Evolutionary conservation across 2,888 invertebrate genomes (phyloP).

Genomic region (Apamea crenata): DNA sequence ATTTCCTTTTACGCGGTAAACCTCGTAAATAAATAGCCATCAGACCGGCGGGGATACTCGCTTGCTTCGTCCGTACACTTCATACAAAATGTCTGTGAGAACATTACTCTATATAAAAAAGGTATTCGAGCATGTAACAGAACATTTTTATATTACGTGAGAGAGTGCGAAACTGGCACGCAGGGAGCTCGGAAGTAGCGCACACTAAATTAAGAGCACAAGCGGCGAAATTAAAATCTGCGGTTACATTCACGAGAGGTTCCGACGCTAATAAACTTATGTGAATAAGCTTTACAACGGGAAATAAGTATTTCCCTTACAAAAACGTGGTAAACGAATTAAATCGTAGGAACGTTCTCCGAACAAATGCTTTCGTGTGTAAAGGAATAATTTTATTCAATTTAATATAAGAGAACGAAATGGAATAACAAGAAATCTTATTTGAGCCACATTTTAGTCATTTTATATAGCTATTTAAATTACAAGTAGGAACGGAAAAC

Average conservation of each 20-base stretch:
- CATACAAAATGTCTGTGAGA: conserved; percentile 30
- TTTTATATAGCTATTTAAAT: conserved; percentile 37
- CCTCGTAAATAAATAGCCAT: conserved; percentile 44
- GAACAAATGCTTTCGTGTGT: conserved; percentile 43
- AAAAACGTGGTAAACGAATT: conserved; percentile 49
- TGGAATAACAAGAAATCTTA: conserved; percentile 31
- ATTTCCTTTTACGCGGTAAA: conserved; percentile 37
- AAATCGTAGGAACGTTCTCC: conserved; percentile 31
- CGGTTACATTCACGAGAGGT: conserved; percentile 77
- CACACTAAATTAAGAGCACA: conserved; percentile 80
- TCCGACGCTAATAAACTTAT: conserved; percentile 79
- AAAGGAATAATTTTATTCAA: conserved; percentile 28
- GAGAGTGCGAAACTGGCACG: conserved; percentile 55
- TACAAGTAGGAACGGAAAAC: conserved; percentile 7
- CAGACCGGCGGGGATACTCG: conserved; percentile 18
- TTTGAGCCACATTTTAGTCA: conserved; percentile 19
- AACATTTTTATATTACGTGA: conserved; percentile 55
- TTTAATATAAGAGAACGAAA: conserved; percentile 38
- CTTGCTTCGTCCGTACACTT: conserved; percentile 11
- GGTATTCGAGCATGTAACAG: conserved; percentile 37
- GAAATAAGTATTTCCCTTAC: conserved; percentile 64
- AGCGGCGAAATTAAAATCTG: conserved; percentile 83
- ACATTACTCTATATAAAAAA: conserved; percentile 43
- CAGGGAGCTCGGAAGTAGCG: conserved; percentile 68
- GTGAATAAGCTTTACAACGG: conserved; percentile 71